A percentile compares a stretch with the other conserved stretches of the same genome.
phyloP scores from a whole-genome alignment of 2,113 vertebrate genomes.

The Eptesicus fuscus region DNA sequence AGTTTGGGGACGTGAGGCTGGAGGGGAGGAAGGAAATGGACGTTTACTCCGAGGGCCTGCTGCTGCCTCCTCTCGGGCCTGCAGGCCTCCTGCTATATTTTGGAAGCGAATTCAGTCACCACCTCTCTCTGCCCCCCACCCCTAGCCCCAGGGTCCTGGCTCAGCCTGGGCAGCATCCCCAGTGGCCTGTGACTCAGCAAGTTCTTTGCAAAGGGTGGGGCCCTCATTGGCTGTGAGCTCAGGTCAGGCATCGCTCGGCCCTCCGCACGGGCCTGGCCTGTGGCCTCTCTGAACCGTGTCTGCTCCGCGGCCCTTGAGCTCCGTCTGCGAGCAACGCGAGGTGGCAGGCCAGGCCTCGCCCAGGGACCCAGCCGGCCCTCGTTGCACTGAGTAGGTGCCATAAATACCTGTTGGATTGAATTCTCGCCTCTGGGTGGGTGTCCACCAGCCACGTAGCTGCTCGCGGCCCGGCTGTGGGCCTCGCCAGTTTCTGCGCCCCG shows the following conservation, averaged over 20 bases:
- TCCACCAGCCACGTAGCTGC: neutral
- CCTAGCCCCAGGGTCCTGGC: neutral
- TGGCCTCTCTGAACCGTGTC: fast-evolving
- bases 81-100: fast-evolving
- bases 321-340: neutral
- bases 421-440: slow-evolving; percentile 38
- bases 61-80: neutral
- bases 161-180: neutral
- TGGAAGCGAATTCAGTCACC: neutral
- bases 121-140: too few relatives aligned
- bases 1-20: neutral
- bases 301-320: neutral
- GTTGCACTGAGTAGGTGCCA: slow-evolving; percentile 31
- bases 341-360: neutral
- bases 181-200: slow-evolving; percentile 22
- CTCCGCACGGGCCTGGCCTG: neutral
- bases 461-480: neutral
- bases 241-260: neutral
- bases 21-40: neutral
- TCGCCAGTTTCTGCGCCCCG: fast-evolving
- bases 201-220: neutral
- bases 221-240: neutral
- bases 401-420: slow-evolving; percentile 26
- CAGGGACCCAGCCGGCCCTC: neutral
- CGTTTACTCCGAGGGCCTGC: neutral